Conservation (phyloP, 1,140 invertebrate genomes). For the Drosophila chauvacae region DNA sequence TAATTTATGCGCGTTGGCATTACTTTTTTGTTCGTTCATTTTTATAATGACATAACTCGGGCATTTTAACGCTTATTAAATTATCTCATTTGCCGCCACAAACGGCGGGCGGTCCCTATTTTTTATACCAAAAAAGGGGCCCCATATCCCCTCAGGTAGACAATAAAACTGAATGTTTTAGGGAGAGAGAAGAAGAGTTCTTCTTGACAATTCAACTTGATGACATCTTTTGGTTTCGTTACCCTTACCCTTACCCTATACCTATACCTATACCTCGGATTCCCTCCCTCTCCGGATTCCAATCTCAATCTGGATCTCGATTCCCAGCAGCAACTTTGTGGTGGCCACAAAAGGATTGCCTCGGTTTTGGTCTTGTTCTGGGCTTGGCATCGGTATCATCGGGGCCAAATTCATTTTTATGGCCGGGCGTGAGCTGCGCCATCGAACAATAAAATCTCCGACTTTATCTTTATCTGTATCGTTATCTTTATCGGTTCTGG, state of each 20-base stretch:
- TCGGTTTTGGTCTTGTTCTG: background rate
- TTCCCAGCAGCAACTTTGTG: constrained; percentile 38
- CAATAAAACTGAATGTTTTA: constrained; percentile 75
- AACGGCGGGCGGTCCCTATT: constrained; percentile 70
- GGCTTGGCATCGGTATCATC: background rate
- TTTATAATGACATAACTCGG: constrained; percentile 85
- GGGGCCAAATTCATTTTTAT: constrained; percentile 46
- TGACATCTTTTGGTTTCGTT: constrained; percentile 66
- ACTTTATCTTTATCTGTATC: constrained; percentile 68
- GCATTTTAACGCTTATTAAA: constrained; percentile 85
- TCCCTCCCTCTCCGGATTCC: background rate
- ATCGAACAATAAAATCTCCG: constrained; percentile 67
- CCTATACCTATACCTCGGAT: background rate
- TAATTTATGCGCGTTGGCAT: constrained; percentile 59
- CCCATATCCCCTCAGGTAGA: constrained; percentile 58
- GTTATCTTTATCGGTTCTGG: constrained; percentile 51
- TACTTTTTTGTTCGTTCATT: constrained; percentile 76
- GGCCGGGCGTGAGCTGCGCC: constrained; percentile 39
- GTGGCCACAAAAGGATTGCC: constrained; percentile 54
- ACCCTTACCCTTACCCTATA: background rate
- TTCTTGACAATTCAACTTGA: constrained; percentile 73
- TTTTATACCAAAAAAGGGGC: constrained; percentile 10
- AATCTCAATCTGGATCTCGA: constrained; percentile 14
- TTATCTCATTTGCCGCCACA: constrained; percentile 83
- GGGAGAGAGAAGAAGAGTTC: background rate